Percentiles rank a stretch among this genome's conserved stretches.
Conservation (phyloP, 2,113 vertebrate species). For the Columba livia region DNA sequence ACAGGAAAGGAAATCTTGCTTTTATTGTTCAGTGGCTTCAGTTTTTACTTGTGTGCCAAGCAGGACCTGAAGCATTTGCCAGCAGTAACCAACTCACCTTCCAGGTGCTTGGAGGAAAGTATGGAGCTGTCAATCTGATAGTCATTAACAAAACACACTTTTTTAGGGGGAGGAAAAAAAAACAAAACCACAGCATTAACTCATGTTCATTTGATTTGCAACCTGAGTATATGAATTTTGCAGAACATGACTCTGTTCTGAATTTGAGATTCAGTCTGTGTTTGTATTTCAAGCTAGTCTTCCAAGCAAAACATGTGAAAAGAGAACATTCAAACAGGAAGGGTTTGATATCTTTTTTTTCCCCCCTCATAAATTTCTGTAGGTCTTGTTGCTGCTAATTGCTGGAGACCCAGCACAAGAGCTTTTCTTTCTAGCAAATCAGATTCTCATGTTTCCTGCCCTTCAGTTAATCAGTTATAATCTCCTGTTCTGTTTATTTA, state of each 20-base stretch:
- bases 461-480: conserved; percentile 25
- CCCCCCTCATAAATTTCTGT: conserved; percentile 11
- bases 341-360: background rate
- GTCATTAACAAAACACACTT: background rate
- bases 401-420: conserved; percentile 1
- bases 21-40: background rate
- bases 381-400: conserved; percentile 43
- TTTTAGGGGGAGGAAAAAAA: no score
- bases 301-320: conserved; percentile 62
- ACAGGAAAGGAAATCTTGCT: background rate
- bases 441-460: conserved; percentile 36
- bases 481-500: conserved; percentile 32
- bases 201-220: background rate
- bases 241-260: background rate
- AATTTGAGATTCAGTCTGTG: conserved; percentile 13
- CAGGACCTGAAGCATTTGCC: background rate
- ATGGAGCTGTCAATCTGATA: background rate
- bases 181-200: background rate
- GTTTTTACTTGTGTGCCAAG: background rate
- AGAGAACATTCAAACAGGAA: conserved; percentile 60
- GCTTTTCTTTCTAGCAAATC: conserved; percentile 53
- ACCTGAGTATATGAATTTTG: background rate
- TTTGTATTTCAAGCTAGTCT: conserved; percentile 36
- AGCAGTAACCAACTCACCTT: background rate
- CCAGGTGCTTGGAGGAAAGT: background rate